Percentiles rank a stretch among this genome's conserved stretches.
Evolutionary conservation across 2,888 invertebrate species (phyloP).

Genomic region (Eupithecia subfuscata): DNA sequence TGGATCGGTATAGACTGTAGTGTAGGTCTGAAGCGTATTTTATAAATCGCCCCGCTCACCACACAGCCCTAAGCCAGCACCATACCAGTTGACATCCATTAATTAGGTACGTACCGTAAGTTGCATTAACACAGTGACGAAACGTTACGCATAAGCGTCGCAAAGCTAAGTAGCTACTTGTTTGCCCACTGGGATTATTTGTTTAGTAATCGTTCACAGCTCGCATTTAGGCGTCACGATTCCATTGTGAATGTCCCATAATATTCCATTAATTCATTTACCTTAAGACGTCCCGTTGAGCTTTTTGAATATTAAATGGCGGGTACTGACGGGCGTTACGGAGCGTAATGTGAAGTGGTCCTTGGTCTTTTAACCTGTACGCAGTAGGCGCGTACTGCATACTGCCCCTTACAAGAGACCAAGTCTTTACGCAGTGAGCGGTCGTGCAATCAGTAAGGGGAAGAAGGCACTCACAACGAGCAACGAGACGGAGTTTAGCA

Average conservation of each 20-base stretch:
- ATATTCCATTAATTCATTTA: conserved; percentile 3
- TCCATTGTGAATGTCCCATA: conserved; percentile 17
- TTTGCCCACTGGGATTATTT: conserved; percentile 46
- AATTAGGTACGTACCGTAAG: conserved; percentile 53
- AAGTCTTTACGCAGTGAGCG: too few species aligned
- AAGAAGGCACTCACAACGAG: too few species aligned
- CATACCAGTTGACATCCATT: conserved; percentile 49
- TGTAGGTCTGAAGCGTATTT: not conserved
- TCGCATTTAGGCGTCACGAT: conserved; percentile 46
- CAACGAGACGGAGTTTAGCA: too few species aligned
- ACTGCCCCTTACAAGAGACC: too few species aligned
- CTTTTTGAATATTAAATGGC: not conserved
- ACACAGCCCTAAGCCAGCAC: conserved; percentile 26
- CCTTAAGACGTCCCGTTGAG: conserved; percentile 6
- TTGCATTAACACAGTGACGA: conserved; percentile 56
- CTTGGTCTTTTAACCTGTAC: too few species aligned
- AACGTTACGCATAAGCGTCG: conserved; percentile 49
- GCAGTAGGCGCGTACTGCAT: too few species aligned
- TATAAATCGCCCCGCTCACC: conserved; percentile 26
- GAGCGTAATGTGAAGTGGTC: too few species aligned
- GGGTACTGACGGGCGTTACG: not conserved
- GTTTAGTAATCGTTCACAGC: conserved; percentile 49
- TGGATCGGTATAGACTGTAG: too few species aligned
- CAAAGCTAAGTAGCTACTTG: conserved; percentile 38
- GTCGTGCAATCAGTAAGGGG: too few species aligned